Percentiles rank a stretch among this genome's conserved stretches.
phyloP scores from a whole-genome alignment of 2,113 vertebrate genomes.

The Entosphenus tridentatus region DNA sequence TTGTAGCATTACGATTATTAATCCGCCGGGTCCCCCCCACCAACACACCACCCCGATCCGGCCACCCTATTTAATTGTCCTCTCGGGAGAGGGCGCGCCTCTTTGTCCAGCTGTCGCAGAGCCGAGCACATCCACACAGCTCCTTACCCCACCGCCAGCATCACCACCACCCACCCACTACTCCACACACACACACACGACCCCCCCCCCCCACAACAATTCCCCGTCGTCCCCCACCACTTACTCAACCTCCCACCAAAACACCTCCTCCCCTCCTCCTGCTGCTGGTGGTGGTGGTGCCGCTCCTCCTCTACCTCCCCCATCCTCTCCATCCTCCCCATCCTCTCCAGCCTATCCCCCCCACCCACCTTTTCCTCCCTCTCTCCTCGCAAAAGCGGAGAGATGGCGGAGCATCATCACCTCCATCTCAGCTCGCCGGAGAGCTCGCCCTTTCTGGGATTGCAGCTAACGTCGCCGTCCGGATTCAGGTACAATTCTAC shows the following conservation, averaged over 20 bases:
- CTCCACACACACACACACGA: not conserved
- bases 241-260: not conserved
- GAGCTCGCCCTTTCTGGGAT: slow-evolving; percentile 25
- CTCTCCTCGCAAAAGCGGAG: not conserved
- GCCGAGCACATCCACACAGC: not conserved
- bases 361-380: not conserved
- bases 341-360: not conserved
- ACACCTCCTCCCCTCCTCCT: not conserved
- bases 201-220: not conserved
- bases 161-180: not conserved
- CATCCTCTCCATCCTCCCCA: not conserved
- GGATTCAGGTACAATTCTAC: slow-evolving; percentile 34
- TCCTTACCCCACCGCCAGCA: not conserved
- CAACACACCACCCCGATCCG: too few species aligned
- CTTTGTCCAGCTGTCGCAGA: too few species aligned
- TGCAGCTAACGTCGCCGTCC: slow-evolving; percentile 39
- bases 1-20: too few species aligned
- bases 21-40: too few species aligned
- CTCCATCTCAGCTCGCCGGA: too few species aligned
- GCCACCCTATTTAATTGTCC: too few species aligned
- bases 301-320: not conserved
- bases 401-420: too few species aligned
- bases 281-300: not conserved
- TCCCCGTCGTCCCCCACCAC: not conserved
- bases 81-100: too few species aligned